Base-by-base conservation (phyloP, 2,888 invertebrate genomes). In the Ophraella communa region DNA sequence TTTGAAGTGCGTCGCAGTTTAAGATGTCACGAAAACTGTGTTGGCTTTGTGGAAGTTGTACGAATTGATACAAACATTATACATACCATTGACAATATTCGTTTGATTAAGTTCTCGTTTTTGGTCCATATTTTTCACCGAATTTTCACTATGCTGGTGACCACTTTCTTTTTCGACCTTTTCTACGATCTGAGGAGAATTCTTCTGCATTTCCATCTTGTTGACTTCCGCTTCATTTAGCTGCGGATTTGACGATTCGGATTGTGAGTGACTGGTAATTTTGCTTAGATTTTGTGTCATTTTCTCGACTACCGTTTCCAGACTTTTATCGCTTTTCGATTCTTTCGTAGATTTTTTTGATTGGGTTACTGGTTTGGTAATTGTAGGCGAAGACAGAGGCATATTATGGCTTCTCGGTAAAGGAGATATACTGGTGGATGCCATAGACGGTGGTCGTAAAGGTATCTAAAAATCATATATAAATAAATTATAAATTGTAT, bases 271-370 rank as follows among this genome's bases (percentile, higher is more conserved):
- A 23, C 67, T 71, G 23, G 76, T 67, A 52, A 78, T 78, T 60
- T 79, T 80, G 17, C 74, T 76, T 44, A 79, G 74, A 70, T 75
- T 81, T 62, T 80, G 79, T 11, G 79, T 79, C 45, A 82, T 68
- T 64, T 81, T 81, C 60, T 80, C 81, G 11, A 82, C 77, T 0
- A 81, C 77, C 21, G 76, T 81, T 68, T 80, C 77, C 18, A 82
- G 68, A 65, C 80, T 81, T 62, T 81, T 81, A 44, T 81, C 82
- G 56, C 65, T 75, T 68, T 80, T 80, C 1, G 64, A 44, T 35
- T 78, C 76, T 65, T 74, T 77, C 20, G 54, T 62, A 27, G 61
- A 47, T 44, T 71, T 71, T 49, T 68, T 67, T 27, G 65, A 35
- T 4, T 65, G 11, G 11, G 65, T 21, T 21, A 64, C 57, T 20